Conservation (phyloP, 2,888 invertebrate genomes). For the Azorinus chamasolen region DNA sequence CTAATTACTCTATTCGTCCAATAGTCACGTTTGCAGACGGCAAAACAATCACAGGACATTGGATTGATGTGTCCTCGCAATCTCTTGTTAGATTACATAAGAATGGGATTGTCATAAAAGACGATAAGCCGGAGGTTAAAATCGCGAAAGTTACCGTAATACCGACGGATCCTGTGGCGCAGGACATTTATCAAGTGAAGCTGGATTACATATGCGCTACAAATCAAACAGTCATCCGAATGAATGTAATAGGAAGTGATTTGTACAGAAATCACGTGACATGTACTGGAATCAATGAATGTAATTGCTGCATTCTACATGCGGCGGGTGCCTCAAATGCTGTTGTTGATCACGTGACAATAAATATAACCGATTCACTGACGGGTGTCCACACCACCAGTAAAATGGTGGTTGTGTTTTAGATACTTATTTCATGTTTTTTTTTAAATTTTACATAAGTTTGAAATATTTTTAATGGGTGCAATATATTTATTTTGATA, state of each 20-base stretch:
- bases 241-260: conserved; percentile 59
- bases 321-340: conserved; percentile 57
- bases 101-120: conserved; percentile 23
- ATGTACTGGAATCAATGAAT: conserved; percentile 35
- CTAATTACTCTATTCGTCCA: conserved; percentile 17
- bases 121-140: conserved; percentile 44
- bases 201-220: conserved; percentile 58
- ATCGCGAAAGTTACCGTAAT: conserved; percentile 39
- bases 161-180: conserved; percentile 50
- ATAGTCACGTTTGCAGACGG: conserved; percentile 13
- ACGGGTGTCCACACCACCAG: conserved; percentile 23
- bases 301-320: conserved; percentile 53
- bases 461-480: too few species aligned
- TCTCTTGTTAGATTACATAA: not conserved
- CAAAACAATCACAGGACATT: conserved; percentile 6
- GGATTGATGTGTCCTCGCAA: conserved; percentile 8
- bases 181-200: conserved; percentile 55
- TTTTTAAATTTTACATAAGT: too few species aligned
- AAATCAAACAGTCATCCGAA: conserved; percentile 43
- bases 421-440: not conserved
- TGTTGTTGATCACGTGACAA: conserved; percentile 49
- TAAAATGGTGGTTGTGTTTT: conserved; percentile 51
- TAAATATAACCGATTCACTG: conserved; percentile 39
- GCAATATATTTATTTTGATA: too few species aligned
- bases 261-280: conserved; percentile 49